Evolutionary conservation across 2,113 vertebrate genomes (phyloP).

Genomic region (Orcinus orca): DNA sequence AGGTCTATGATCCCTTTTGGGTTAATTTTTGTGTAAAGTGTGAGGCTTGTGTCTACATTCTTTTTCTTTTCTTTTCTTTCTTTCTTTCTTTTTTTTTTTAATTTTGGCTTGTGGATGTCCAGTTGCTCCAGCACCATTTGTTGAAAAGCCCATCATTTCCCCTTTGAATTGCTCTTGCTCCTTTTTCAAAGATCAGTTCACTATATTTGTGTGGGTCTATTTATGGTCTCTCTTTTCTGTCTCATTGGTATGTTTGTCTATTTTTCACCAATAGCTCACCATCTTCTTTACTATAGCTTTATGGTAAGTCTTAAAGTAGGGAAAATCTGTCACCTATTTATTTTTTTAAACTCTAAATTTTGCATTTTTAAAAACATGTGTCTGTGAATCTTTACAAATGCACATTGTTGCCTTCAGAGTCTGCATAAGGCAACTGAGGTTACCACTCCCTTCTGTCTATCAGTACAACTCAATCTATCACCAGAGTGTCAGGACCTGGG

Average conservation of each 20-base stretch:
- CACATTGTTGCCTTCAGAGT: background rate
- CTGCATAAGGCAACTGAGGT: background rate
- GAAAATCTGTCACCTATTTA: background rate
- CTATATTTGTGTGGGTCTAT: background rate
- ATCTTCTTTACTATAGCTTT: background rate
- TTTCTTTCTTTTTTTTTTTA: no score
- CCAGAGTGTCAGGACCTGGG: background rate
- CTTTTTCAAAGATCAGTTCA: background rate
- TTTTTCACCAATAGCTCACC: background rate
- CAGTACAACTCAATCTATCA: background rate
- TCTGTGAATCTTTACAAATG: background rate
- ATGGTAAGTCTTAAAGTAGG: background rate
- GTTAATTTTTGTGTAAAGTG: background rate
- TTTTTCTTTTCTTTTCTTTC: background rate
- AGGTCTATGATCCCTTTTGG: background rate
- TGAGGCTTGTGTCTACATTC: background rate
- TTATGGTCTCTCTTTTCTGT: background rate
- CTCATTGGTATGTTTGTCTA: background rate
- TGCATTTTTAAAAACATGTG: background rate
- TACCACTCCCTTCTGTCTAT: background rate
- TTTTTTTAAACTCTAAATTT: background rate
- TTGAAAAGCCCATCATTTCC: background rate
- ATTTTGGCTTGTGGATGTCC: background rate
- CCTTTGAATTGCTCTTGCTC: background rate
- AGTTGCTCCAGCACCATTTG: background rate